Percentiles rank a stretch among this genome's conserved stretches.
These are phyloP conservation scores for Motacilla tschutschensis DNA, from an alignment of 2,113 vertebrate species.

Conservation along the genomic window DNA sequence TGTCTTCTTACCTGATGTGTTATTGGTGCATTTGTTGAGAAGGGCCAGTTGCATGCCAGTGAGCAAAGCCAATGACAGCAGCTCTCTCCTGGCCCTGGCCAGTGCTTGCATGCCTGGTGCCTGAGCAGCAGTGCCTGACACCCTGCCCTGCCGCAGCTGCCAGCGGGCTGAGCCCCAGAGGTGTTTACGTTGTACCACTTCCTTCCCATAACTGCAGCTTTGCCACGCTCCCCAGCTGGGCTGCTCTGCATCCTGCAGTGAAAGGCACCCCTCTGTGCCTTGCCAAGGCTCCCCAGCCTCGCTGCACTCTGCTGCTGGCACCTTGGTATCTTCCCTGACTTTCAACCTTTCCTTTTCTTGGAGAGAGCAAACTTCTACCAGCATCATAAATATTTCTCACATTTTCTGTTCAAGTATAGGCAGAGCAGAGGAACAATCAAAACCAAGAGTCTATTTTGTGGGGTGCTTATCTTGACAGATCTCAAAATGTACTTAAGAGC, in stretches of 20 bases:
- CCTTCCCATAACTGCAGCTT: not conserved
- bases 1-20: not conserved
- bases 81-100: not conserved
- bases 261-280: not conserved
- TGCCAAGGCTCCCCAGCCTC: not conserved
- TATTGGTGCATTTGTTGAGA: not conserved
- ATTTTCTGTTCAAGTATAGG: not conserved
- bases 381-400: not conserved
- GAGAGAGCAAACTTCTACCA: not conserved
- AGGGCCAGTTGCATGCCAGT: not conserved
- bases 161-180: not conserved
- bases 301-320: not conserved
- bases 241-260: not conserved
- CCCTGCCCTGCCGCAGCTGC: not conserved
- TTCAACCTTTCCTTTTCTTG: not conserved
- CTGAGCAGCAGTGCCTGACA: not conserved
- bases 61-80: not conserved
- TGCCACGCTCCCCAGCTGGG: not conserved
- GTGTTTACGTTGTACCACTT: not conserved
- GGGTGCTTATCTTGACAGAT: not conserved
- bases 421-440: not conserved
- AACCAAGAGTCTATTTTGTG: not conserved
- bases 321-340: accelerated
- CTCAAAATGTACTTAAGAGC: not conserved
- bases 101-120: not conserved